Evolutionary conservation across 2,797 vertebrate genomes (phyloP), one percentile per base, ranked within the genome.

Genomic region (Meriones psammophilus): DNA sequence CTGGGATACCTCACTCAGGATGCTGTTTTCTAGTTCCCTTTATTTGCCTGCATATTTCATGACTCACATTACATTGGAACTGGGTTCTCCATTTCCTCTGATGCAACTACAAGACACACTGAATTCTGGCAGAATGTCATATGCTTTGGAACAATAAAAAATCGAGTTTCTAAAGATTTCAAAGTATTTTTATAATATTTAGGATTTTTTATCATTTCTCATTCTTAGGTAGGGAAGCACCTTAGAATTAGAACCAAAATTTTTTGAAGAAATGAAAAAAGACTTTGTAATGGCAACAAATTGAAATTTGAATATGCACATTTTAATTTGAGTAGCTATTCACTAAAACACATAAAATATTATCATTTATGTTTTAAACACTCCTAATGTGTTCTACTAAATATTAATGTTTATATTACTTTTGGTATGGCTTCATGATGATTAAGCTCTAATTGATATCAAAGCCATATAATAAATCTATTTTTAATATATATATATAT

Each of bases 91-190:
- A 10, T 50, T 50, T 50, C 50, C 50, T 10, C 50, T 50, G 50
- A 50, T 9, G 50, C 8, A 50, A 50, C 46, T 50, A 50, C 17
- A 80, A 36, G 62, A 50, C 12, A 33, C 8, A 56, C 30, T 39
- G 42, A 4, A 88, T 39, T 95, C 5, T 74, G 39, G 58, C 42
- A 12, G 0, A 36, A 62, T 90, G 22, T 28, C 54, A 64, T 33
- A 36, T 87, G 92, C 79, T 46, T 84, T 50, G 28, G 60, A 4
- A n/a, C 1, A 58, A 28, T 88, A 66, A 84, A 85, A 89, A 81
- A 50, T 71, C 28, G n/a, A 69, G 66, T 69, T 64, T 95, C 20
- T 92, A n/a, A 92, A 7, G 33, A 87, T 94, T 92, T 83, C 9
- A 62, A 77, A 89, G 39, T 74, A 58, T 60, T 2, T 71, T 89